A percentile compares a stretch with the other conserved stretches of the same genome.
Conservation (phyloP, 2,888 invertebrate genomes). For the Drosophila meridiana region DNA sequence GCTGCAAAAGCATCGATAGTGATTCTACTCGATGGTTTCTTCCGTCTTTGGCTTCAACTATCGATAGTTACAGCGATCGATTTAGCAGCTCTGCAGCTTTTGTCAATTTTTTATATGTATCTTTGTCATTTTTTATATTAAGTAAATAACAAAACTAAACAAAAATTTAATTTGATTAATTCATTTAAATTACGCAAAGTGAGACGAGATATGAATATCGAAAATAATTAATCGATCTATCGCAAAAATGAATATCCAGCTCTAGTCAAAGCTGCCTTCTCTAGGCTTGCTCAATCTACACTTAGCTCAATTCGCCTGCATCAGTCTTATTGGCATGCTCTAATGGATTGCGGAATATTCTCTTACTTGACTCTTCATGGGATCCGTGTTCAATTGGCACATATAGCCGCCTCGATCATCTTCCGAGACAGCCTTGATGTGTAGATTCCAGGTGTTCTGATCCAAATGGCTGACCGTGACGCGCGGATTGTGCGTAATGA, state of each 20-base stretch:
- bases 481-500: conserved; percentile 95
- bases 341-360: not conserved
- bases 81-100: no score
- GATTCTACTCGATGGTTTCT: not conserved
- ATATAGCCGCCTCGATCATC: conserved; percentile 96
- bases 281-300: no score
- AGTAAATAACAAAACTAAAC: no score
- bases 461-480: conserved; percentile 94
- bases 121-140: no score
- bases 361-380: conserved; percentile 96
- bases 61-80: no score
- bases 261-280: no score
- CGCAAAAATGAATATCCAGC: not conserved
- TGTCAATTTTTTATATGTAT: no score
- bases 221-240: not conserved
- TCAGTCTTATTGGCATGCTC: not conserved
- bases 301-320: no score
- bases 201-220: not conserved
- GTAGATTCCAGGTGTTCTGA: conserved; percentile 95
- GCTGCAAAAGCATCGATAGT: not conserved
- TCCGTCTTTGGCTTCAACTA: no score
- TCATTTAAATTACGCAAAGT: no score
- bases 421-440: conserved; percentile 93
- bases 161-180: no score
- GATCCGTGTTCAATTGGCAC: conserved; percentile 98